Conservation (phyloP, 2,113 vertebrate species). For the Acrocephalus kingi region DNA sequence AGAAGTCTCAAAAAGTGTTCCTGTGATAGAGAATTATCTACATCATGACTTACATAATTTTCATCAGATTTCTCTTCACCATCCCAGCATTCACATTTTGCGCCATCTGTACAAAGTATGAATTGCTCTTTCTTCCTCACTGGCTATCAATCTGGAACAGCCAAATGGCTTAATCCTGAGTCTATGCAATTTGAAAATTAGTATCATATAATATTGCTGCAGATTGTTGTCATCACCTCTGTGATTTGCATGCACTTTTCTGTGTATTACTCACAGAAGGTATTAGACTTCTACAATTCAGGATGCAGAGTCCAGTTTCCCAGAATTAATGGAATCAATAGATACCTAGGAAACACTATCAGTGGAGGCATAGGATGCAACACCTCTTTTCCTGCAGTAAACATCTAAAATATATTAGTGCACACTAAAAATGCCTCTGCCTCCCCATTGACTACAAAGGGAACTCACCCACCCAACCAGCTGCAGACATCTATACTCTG, state of each 20-base stretch:
- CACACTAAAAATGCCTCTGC: neutral
- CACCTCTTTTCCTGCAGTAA: neutral
- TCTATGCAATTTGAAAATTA: neutral
- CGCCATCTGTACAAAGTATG: neutral
- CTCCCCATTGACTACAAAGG: neutral
- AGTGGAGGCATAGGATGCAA: neutral
- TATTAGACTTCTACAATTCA: neutral
- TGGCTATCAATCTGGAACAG: neutral
- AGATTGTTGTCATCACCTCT: neutral
- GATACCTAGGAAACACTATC: neutral
- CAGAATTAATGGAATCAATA: neutral
- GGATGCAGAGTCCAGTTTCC: neutral
- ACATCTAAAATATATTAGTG: neutral
- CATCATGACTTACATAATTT: neutral
- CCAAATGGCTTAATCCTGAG: neutral
- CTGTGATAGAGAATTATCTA: neutral
- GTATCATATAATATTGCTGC: neutral
- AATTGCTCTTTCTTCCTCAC: neutral
- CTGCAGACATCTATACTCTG: neutral
- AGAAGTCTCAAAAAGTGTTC: neutral
- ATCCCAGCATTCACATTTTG: neutral
- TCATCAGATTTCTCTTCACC: neutral
- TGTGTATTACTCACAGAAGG: neutral
- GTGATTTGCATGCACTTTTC: slow-evolving; percentile 19
- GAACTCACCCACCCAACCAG: neutral